A percentile compares a stretch with the other conserved stretches of the same genome.
These are phyloP conservation scores for Uloborus diversus DNA, from an alignment of 1,140 invertebrate species.

Conservation along the genomic window DNA sequence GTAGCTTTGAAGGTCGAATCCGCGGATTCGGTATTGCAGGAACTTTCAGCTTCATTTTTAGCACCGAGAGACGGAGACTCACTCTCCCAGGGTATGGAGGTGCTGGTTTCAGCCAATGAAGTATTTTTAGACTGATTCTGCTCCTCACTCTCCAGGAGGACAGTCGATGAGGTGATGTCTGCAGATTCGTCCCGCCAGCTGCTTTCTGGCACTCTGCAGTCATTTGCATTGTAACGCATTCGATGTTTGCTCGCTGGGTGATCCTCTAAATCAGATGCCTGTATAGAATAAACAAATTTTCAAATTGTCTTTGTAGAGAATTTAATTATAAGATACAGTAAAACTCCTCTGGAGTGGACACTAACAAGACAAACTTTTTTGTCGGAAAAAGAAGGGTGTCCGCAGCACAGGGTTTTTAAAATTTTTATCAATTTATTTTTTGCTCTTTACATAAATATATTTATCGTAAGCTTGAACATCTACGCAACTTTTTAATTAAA, in stretches of 20 bases:
- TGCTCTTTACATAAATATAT: too few species aligned
- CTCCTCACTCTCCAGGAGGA: slow-evolving; percentile 16
- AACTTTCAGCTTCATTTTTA: slow-evolving; percentile 24
- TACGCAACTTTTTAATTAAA: too few species aligned
- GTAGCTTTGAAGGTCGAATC: background rate
- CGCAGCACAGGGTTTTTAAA: too few species aligned
- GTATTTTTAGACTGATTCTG: background rate
- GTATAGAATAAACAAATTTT: background rate
- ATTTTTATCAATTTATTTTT: too few species aligned
- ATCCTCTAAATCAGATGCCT: background rate
- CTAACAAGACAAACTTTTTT: too few species aligned
- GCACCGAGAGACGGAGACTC: background rate
- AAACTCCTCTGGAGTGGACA: too few species aligned
- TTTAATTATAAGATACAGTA: too few species aligned
- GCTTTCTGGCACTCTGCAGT: slow-evolving; percentile 25
- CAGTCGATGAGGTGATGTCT: slow-evolving; percentile 30
- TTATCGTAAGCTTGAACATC: too few species aligned
- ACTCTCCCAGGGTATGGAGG: background rate
- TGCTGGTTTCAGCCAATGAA: background rate
- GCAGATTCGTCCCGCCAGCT: slow-evolving; percentile 2
- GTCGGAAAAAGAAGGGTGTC: too few species aligned
- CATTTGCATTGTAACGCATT: slow-evolving; percentile 33
- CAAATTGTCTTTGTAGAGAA: too few species aligned
- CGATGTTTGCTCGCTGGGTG: slow-evolving; percentile 21
- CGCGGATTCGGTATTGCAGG: slow-evolving; percentile 33